phyloP scores from a whole-genome alignment of 2,113 vertebrate species.

The Hyperopisus bebe region DNA sequence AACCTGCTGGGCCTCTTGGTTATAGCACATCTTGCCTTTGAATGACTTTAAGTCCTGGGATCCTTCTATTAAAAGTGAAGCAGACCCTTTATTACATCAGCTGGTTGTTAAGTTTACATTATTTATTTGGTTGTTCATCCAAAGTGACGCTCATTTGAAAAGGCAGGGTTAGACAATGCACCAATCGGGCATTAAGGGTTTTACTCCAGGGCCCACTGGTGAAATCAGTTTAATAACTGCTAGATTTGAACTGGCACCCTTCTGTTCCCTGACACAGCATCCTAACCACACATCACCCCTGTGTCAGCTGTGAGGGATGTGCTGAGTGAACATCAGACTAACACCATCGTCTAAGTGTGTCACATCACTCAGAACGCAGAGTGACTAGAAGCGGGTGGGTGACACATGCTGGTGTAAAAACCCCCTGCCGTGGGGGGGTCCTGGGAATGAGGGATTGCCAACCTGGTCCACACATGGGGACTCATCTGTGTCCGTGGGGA shows the following conservation, averaged over 20 bases:
- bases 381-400: not conserved
- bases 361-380: not conserved
- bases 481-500: not conserved
- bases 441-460: not conserved
- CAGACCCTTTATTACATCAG: not conserved
- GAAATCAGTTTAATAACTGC: not conserved
- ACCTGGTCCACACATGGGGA: not conserved
- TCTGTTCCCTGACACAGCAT: no score
- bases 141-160: not conserved
- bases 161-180: not conserved
- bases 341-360: not conserved
- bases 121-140: not conserved
- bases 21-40: not conserved
- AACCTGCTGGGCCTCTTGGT: not conserved
- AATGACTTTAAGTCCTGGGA: not conserved
- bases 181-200: not conserved
- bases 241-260: not conserved
- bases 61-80: not conserved
- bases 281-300: not conserved
- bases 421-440: not conserved
- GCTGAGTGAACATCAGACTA: not conserved
- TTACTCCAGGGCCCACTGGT: not conserved
- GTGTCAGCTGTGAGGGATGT: not conserved
- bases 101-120: not conserved
- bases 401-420: not conserved